Percentiles rank a stretch among this genome's conserved stretches.
Conservation (phyloP, 2,797 vertebrate species). For the Mus caroli region DNA sequence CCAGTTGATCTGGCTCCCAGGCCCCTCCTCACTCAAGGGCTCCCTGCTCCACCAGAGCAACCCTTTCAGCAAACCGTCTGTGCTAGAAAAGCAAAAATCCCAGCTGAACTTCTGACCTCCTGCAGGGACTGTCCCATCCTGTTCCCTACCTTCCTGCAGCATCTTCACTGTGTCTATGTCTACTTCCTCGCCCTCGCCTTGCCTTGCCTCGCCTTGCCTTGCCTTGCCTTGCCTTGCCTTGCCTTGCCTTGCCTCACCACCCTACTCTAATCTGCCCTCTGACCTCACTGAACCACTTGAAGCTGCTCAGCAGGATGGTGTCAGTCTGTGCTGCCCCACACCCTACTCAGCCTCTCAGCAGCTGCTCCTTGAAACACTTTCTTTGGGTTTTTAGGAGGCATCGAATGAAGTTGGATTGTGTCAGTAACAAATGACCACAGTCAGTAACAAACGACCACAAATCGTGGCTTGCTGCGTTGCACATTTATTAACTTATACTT, state of each 20-base stretch:
- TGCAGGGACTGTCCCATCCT: background rate
- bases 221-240: background rate
- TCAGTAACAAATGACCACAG: background rate
- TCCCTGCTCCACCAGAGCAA: background rate
- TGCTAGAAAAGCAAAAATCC: background rate
- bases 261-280: background rate
- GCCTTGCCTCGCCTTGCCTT: background rate
- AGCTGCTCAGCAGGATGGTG: background rate
- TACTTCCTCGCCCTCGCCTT: background rate
- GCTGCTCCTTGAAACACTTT: background rate
- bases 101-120: background rate
- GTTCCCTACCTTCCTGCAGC: background rate
- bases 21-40: too few relatives aligned
- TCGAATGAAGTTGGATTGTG: background rate
- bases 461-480: background rate
- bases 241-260: background rate
- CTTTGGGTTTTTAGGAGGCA: constrained; percentile 20
- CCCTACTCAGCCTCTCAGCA: background rate
- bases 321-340: background rate
- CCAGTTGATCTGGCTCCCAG: background rate
- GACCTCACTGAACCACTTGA: background rate
- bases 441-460: background rate
- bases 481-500: background rate
- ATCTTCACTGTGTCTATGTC: background rate
- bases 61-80: background rate